Percentiles rank a stretch among this genome's conserved stretches.
These are phyloP conservation scores for Eptesicus fuscus DNA, from an alignment of 2,113 vertebrate genomes.

Conservation along the genomic window DNA sequence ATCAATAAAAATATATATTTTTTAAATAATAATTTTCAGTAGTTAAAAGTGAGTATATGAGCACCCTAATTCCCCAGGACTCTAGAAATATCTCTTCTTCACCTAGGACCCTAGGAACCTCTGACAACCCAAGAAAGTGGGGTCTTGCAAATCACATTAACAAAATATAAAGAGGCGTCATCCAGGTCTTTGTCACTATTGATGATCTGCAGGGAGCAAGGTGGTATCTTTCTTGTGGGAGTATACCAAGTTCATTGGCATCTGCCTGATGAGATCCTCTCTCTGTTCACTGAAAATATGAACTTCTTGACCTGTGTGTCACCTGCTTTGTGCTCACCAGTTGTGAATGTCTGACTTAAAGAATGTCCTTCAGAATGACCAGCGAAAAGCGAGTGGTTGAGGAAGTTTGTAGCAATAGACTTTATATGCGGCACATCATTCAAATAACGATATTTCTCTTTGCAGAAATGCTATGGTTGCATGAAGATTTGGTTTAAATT, in stretches of 20 bases:
- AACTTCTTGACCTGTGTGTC: background rate
- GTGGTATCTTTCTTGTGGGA: background rate
- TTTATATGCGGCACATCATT: background rate
- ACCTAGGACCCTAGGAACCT: background rate
- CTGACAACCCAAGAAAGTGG: background rate
- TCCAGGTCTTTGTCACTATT: background rate
- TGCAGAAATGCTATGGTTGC: background rate
- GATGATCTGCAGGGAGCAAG: background rate
- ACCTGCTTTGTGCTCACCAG: background rate
- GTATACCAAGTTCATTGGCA: background rate
- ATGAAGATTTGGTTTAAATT: constrained; percentile 35
- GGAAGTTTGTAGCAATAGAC: background rate
- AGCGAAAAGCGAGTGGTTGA: background rate
- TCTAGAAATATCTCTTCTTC: background rate
- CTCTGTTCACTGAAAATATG: background rate
- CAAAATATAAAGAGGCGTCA: background rate
- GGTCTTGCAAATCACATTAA: background rate
- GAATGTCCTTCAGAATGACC: background rate
- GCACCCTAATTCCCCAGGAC: background rate
- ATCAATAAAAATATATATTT: too few relatives aligned
- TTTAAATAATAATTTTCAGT: background rate
- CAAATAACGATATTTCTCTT: background rate
- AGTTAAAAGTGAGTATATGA: background rate
- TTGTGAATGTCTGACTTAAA: background rate
- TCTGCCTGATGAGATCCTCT: background rate